Evolutionary conservation across 2,888 invertebrate genomes (phyloP), one percentile per base, ranked within the genome.

Genomic region (Oscheius sp.): DNA sequence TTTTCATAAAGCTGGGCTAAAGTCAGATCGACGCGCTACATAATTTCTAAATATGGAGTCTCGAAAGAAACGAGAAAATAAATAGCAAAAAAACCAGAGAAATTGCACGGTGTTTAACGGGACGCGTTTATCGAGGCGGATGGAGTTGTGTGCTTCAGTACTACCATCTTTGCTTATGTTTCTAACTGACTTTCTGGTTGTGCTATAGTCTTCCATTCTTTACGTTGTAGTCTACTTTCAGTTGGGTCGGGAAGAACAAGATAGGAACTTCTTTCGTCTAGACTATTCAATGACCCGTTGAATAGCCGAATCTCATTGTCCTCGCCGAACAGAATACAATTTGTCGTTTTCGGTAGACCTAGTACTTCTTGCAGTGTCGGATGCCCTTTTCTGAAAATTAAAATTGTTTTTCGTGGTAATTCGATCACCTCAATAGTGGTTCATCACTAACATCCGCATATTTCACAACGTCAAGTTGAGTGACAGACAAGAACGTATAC

Each of bases 401-500:
- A 12, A 8, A 5, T 8, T 22, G 24, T 9, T 22, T 56, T 36
- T 12, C 12, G 4, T 26, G n/a, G 2, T 17, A 2, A 38, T n/a
- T 32, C 14, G 24, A 24, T 30, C 14, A 62, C 62, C 49, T 50
- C 22, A 62, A 33, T 6, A 49, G 32, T 5, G 24, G 12, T 17
- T 64, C 64, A 24, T 3, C 17, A 1, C 20, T 54, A 17, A 64
- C 17, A 28, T 64, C 64, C 24, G 51, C 51, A 28, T 64, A 64
- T 44, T 64, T 54, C 26, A 64, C 51, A 38, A 64, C 45, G 14
- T 64, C 64, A 33, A 64, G 41, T 20, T 64, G 41, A 17, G 51
- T 51, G 5, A 64, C n/a, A 1, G 64, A 64, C 24, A 54, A 22
- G 64, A 64, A 64, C 28, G 51, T 50, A 44, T 64, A 54, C 41